Conservation (phyloP, 2,797 vertebrate genomes). For the Eospalax fontanierii region DNA sequence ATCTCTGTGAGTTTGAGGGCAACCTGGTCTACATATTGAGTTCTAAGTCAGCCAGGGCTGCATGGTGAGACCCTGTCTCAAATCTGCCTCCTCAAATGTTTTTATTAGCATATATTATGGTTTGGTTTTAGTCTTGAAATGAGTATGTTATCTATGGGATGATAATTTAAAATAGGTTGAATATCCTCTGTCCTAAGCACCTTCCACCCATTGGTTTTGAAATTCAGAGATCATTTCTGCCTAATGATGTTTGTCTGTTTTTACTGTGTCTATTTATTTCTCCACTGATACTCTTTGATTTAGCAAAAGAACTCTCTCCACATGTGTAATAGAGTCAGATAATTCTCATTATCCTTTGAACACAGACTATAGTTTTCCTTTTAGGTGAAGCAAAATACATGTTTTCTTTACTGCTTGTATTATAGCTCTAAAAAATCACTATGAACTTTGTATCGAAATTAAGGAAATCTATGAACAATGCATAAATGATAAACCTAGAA, state of each 20-base stretch:
- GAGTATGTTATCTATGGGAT: neutral
- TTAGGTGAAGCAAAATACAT: constrained; percentile 14
- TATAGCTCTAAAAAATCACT: neutral
- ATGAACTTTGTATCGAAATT: constrained; percentile 4
- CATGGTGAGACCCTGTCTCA: no score
- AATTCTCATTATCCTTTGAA: constrained; percentile 21
- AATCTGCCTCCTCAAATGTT: neutral
- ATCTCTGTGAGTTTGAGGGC: no score
- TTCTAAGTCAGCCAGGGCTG: no score
- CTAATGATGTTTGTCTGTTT: constrained; percentile 18
- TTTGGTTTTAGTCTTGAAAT: neutral
- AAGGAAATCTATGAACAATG: neutral
- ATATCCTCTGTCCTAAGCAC: constrained; percentile 11
- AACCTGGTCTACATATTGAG: no score
- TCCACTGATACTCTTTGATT: neutral
- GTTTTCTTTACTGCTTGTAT: constrained; percentile 5
- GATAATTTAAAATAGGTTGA: neutral
- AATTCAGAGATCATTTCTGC: neutral
- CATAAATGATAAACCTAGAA: neutral
- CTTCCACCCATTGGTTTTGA: neutral
- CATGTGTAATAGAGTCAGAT: neutral
- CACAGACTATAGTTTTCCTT: constrained; percentile 8
- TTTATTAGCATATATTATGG: neutral
- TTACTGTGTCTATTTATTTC: neutral
- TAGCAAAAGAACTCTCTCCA: neutral